Evolutionary conservation across 2,113 vertebrate genomes (phyloP), one percentile per base, ranked within the genome.

Genomic region (Balaenoptera acutorostrata): DNA sequence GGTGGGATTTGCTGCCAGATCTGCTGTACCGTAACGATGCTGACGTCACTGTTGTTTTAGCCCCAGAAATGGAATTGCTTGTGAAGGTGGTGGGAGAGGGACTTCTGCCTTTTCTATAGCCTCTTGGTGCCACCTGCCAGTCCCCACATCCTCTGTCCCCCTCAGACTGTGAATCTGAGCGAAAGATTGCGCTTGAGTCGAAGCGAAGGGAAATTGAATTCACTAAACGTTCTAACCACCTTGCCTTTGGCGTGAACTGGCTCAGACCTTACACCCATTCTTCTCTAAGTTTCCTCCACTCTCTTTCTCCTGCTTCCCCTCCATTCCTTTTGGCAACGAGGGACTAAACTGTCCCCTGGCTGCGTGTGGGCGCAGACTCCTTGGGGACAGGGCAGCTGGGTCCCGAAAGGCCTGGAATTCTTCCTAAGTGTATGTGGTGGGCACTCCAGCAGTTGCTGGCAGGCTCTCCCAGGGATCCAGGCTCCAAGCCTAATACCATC

Each of bases 401-500:
- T 88, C 78, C 46, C 59, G 88, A 63, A 57, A 84, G 64, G 52
- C 75, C 71, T 59, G 69, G 77, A 55, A 17, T 44, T 8, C 63
- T 52, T 95, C 49, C 46, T 82, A 33, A 83, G 7, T 81, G 0
- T 23, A 6, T 23, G 18, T 8, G 49, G 61, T 55, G 59, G 74
- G 89, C n/a, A 18, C 20, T 55, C 66, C 61, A 3, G 4, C 31
- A 49, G 63, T 46, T 1, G 2, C 85, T 68, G 93, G 87, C 86
- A 31, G 88, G 61, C 49, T 75, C 46, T 90, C 44, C 21, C 74
- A 61, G 74, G 78, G 68, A 27, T 68, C 82, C 63, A 3, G 46
- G 89, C 74, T 82, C n/a, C 4, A 4, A 64, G 41, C 33, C 86
- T 69, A 25, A 52, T 78, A 33, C 97, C 96, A 98, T 98, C 98